phyloP scores from a whole-genome alignment of 2,888 invertebrate species.

The Epinotia demarniana region DNA sequence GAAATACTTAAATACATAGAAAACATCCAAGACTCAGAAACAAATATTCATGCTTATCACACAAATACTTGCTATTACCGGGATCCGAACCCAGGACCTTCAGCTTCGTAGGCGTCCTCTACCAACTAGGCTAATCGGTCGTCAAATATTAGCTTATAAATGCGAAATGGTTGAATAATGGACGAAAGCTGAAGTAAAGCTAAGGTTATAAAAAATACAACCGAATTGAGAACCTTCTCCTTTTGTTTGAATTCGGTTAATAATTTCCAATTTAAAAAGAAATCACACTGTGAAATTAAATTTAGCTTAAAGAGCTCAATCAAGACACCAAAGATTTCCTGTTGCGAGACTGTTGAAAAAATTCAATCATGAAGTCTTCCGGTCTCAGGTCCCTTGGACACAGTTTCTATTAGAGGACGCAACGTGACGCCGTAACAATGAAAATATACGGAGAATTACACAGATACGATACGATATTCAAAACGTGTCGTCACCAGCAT shows the following conservation, averaged over 20 bases:
- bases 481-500: too few relatives aligned
- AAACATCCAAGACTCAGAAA: too few relatives aligned
- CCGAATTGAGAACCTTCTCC: too few relatives aligned
- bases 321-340: neutral
- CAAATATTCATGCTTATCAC: too few relatives aligned
- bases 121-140: too few relatives aligned
- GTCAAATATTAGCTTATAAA: neutral
- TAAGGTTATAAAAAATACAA: neutral
- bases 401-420: constrained; percentile 49
- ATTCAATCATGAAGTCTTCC: constrained; percentile 28
- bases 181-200: neutral
- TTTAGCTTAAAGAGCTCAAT: neutral
- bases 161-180: neutral
- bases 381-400: constrained; percentile 48
- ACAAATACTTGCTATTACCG: too few relatives aligned
- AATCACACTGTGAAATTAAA: neutral
- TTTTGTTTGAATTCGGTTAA: too few relatives aligned
- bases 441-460: constrained; percentile 47
- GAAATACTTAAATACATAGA: too few relatives aligned
- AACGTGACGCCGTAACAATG: constrained; percentile 49
- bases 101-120: too few relatives aligned
- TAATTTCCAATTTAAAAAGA: neutral
- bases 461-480: constrained; percentile 34
- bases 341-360: constrained; percentile 16
- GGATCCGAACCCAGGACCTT: too few relatives aligned